Conservation (phyloP, 2,888 invertebrate species). For the Melieria omissa region DNA sequence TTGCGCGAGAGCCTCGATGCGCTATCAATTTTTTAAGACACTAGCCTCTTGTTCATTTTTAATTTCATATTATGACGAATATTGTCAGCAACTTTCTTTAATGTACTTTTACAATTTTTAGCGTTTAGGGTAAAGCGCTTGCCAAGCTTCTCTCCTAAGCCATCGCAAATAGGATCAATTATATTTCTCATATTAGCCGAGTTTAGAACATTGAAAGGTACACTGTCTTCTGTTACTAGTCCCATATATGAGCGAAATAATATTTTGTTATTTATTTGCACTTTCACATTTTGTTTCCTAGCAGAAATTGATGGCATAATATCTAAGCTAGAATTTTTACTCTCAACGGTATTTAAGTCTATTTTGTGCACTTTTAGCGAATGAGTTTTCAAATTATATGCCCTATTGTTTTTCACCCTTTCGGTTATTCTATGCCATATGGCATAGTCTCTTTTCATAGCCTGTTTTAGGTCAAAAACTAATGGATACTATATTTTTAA, state of each 20-base stretch:
- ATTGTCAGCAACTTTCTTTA: conserved; percentile 33
- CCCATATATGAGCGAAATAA: conserved; percentile 40
- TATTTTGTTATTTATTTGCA: conserved; percentile 35
- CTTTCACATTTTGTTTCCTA: neutral
- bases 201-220: conserved; percentile 38
- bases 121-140: conserved; percentile 30
- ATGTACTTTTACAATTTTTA: conserved; percentile 32
- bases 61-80: conserved; percentile 20
- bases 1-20: conserved; percentile 29
- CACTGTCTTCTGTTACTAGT: conserved; percentile 40
- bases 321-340: neutral
- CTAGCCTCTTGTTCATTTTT: conserved; percentile 25
- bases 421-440: no score
- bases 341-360: neutral
- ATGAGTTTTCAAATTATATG: neutral
- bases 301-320: no score
- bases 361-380: conserved; percentile 1
- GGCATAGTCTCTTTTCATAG: no score
- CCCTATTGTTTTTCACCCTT: neutral
- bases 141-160: conserved; percentile 16
- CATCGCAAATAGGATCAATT: conserved; percentile 35
- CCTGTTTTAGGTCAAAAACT: no score
- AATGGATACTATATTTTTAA: no score
- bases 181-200: conserved; percentile 36
- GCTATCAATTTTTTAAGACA: conserved; percentile 40